Conservation (phyloP, 2,113 vertebrate species). For the Acanthisitta chloris region DNA sequence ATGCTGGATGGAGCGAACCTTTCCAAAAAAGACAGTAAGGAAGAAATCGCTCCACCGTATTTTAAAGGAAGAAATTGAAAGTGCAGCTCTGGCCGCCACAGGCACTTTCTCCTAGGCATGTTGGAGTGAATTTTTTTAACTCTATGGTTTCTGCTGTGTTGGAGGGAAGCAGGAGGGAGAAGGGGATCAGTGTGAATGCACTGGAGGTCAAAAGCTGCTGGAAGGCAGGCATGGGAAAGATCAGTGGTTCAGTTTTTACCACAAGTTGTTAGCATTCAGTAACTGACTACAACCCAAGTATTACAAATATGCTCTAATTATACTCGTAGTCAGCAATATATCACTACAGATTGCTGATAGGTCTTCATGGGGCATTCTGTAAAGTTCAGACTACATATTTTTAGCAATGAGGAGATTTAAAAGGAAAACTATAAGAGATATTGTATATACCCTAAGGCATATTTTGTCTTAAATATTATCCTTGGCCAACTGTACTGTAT, state of each 20-base stretch:
- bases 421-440: conserved; percentile 80
- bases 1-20: conserved; percentile 40
- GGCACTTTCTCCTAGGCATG: neutral
- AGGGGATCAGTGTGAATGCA: neutral
- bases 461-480: conserved; percentile 91
- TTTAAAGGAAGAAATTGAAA: conserved; percentile 66
- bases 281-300: conserved; percentile 74
- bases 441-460: conserved; percentile 82
- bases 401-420: conserved; percentile 77
- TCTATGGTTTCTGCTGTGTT: neutral
- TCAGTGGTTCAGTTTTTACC: conserved; percentile 65
- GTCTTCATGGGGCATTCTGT: conserved; percentile 74
- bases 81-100: neutral
- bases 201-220: conserved; percentile 61
- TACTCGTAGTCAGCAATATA: conserved; percentile 74
- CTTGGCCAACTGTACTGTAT: conserved; percentile 83
- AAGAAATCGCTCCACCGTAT: conserved; percentile 59
- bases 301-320: conserved; percentile 84
- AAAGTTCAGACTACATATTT: conserved; percentile 82
- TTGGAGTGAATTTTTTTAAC: conserved; percentile 39
- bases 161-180: neutral
- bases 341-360: conserved; percentile 73
- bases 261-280: conserved; percentile 67
- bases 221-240: conserved; percentile 79
- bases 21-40: conserved; percentile 50